Evolutionary conservation across 2,113 vertebrate genomes (phyloP).

Genomic region (Lepisosteus oculatus): DNA sequence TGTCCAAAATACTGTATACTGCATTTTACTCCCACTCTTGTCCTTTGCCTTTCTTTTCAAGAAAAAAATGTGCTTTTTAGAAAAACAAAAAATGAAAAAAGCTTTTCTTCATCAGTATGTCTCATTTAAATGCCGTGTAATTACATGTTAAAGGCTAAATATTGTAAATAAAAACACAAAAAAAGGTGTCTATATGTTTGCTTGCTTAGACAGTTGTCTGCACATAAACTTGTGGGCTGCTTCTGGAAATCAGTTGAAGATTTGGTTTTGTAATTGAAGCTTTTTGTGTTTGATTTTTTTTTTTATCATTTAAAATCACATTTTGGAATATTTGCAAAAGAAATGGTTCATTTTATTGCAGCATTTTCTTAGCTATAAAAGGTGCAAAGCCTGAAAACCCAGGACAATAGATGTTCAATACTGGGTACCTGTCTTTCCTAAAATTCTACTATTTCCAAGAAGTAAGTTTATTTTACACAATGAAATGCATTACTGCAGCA

Average conservation of each 20-base stretch:
- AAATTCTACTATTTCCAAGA: conserved; percentile 23
- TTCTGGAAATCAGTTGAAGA: conserved; percentile 22
- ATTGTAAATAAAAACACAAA: conserved; percentile 63
- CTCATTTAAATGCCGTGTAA: conserved; percentile 52
- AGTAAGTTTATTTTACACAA: conserved; percentile 1
- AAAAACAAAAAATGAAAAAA: conserved; percentile 48
- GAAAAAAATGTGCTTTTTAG: conserved; percentile 45
- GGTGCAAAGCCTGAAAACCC: conserved; percentile 6
- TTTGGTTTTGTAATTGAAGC: conserved; percentile 17
- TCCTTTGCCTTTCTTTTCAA: conserved; percentile 52
- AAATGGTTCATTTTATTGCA: conserved; percentile 7
- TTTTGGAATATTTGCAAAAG: conserved; percentile 24
- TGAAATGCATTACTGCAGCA: neutral
- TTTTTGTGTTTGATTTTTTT: conserved; percentile 19
- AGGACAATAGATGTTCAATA: neutral
- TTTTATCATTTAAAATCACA: conserved; percentile 13
- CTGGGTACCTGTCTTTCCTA: conserved; percentile 8
- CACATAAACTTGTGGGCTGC: conserved; percentile 16
- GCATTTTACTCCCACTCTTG: conserved; percentile 55
- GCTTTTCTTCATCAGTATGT: conserved; percentile 56
- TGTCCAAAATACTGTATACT: conserved; percentile 59
- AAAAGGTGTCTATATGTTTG: conserved; percentile 45
- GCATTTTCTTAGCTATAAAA: conserved; percentile 10
- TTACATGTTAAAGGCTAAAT: conserved; percentile 53
- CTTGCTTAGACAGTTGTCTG: conserved; percentile 36